phyloP scores from a whole-genome alignment of 2,888 invertebrate species.

The Tromatobia lineatoria region DNA sequence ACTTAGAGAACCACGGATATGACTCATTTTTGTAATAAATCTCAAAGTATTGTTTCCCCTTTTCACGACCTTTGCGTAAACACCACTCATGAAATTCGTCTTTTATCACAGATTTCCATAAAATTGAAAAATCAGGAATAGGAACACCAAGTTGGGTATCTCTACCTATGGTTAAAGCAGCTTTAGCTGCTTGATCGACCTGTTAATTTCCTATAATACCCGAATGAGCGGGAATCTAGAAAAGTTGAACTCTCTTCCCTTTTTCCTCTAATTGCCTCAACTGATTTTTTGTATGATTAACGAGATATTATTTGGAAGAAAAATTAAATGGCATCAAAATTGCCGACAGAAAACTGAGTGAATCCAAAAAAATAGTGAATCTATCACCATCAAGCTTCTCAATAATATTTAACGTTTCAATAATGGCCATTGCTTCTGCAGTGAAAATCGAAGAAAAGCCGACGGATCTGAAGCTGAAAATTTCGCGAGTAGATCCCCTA shows the following conservation, averaged over 20 bases:
- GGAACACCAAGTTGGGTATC: conserved; percentile 23
- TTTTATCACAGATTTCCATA: conserved; percentile 15
- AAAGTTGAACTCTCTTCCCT: conserved; percentile 32
- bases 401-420: conserved; percentile 44
- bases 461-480: background rate
- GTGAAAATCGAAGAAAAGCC: conserved; percentile 58
- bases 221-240: conserved; percentile 67
- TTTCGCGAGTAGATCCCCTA: background rate
- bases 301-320: conserved; percentile 18
- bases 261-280: background rate
- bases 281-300: background rate
- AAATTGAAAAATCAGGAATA: conserved; percentile 12
- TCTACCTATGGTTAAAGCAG: background rate
- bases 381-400: background rate
- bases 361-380: conserved; percentile 57
- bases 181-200: conserved; percentile 54
- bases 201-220: conserved; percentile 64
- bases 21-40: background rate
- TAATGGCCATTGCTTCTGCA: conserved; percentile 63
- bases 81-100: conserved; percentile 34
- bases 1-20: background rate
- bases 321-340: background rate
- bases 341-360: conserved; percentile 55
- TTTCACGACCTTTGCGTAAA: background rate
- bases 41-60: conserved; percentile 4